A percentile compares a stretch with the other conserved stretches of the same genome.
Conservation (phyloP, 1,140 invertebrate genomes). For the Agrypnia vestita region DNA sequence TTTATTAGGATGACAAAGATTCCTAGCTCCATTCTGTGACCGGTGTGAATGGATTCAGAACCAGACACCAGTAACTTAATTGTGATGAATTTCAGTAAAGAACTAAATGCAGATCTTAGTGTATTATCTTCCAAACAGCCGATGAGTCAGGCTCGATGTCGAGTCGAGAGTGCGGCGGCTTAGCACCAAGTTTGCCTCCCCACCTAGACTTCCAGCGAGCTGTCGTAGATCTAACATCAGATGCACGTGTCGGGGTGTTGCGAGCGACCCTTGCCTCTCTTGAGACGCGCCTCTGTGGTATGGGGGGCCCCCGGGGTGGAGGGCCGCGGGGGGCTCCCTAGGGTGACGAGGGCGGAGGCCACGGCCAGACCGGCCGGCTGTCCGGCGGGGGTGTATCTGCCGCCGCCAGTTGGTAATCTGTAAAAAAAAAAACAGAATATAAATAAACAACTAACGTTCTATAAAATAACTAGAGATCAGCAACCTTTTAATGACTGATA, state of each 20-base stretch:
- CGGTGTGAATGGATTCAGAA: too few species aligned
- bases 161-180: neutral
- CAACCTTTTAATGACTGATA: too few species aligned
- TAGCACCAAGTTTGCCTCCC: neutral
- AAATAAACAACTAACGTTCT: too few species aligned
- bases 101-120: too few species aligned
- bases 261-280: slow-evolving; percentile 50
- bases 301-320: slow-evolving; percentile 45
- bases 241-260: slow-evolving; percentile 60
- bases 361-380: slow-evolving; percentile 89
- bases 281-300: slow-evolving; percentile 47
- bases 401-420: slow-evolving; percentile 64
- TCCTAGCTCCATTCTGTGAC: too few species aligned
- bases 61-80: too few species aligned
- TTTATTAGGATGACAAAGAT: too few species aligned
- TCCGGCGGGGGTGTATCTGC: slow-evolving; percentile 81
- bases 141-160: neutral
- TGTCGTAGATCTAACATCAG: slow-evolving; percentile 44
- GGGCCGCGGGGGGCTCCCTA: slow-evolving; percentile 83
- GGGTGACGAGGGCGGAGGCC: slow-evolving; percentile 88
- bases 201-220: neutral
- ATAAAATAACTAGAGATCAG: too few species aligned
- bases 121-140: too few species aligned
- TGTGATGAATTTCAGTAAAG: too few species aligned
- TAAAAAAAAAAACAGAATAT: too few species aligned